Evolutionary conservation across 2,113 vertebrate species (phyloP).

Genomic region (Larimichthys polyactis): DNA sequence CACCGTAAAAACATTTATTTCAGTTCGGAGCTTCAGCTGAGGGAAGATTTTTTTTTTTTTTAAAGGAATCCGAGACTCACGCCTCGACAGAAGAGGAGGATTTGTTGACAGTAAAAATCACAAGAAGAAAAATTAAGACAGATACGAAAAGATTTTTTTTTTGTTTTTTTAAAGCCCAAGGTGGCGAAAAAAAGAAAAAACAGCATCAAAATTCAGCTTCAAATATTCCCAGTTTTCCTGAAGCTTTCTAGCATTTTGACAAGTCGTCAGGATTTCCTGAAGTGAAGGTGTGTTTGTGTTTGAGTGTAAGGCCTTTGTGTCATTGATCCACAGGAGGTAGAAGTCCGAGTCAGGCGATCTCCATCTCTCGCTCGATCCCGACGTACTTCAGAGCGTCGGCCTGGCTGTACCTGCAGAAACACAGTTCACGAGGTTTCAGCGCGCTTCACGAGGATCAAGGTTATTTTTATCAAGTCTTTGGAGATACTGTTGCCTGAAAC

Average conservation of each 20-base stretch:
- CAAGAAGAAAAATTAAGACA: constrained; percentile 38
- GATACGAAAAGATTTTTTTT: constrained; percentile 67
- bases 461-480: neutral
- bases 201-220: constrained; percentile 87
- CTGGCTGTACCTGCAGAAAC: constrained; percentile 93
- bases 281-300: constrained; percentile 55
- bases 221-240: constrained; percentile 78
- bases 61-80: constrained; percentile 45
- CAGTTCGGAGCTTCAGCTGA: constrained; percentile 24
- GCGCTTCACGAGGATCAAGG: too few relatives aligned
- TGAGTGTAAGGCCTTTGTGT: constrained; percentile 88
- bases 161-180: neutral
- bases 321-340: constrained; percentile 88
- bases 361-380: constrained; percentile 97
- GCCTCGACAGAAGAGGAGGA: constrained; percentile 54
- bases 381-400: constrained; percentile 99
- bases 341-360: constrained; percentile 91
- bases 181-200: constrained; percentile 77
- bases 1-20: neutral
- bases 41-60: constrained; percentile 25
- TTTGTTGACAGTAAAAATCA: constrained; percentile 82
- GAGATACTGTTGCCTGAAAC: neutral
- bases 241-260: constrained; percentile 56
- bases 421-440: too few relatives aligned
- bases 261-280: constrained; percentile 74